Conservation (phyloP, 2,113 vertebrate genomes). For the Psephotus haematonotus region DNA sequence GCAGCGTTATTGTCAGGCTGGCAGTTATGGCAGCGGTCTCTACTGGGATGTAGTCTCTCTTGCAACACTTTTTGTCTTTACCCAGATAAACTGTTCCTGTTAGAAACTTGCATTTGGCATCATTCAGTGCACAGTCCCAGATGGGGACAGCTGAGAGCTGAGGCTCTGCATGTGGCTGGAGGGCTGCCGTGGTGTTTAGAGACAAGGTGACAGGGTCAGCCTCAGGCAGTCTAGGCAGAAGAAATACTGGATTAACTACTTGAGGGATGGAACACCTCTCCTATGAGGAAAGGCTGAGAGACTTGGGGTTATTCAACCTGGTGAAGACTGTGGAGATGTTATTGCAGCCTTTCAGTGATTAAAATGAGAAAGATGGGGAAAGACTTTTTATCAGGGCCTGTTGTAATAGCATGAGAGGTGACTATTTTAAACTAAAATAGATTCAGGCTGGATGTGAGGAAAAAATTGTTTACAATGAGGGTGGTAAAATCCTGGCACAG, state of each 20-base stretch:
- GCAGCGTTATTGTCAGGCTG: rapidly evolving
- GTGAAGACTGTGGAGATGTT: not conserved
- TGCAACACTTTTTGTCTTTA: not conserved
- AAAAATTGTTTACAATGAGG: not conserved
- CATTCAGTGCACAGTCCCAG: rapidly evolving
- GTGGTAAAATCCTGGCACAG: not conserved
- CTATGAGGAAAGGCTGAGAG: not conserved
- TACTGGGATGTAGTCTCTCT: not conserved
- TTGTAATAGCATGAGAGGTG: not conserved
- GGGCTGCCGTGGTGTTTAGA: not conserved
- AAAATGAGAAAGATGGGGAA: not conserved
- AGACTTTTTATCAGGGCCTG: not conserved
- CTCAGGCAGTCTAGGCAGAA: rapidly evolving
- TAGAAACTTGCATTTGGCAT: not conserved
- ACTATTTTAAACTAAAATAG: not conserved
- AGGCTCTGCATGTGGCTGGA: not conserved
- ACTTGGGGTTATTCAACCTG: not conserved
- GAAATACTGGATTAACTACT: not conserved
- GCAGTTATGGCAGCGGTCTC: not conserved
- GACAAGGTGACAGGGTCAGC: rapidly evolving
- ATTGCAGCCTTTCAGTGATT: not conserved
- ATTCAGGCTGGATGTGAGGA: not conserved
- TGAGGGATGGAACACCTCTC: not conserved
- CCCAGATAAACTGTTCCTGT: not conserved
- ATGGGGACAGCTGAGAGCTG: not conserved